These are phyloP conservation scores for Netelia inedita DNA, from an alignment of 2,888 invertebrate genomes.

Conservation along the genomic window DNA sequence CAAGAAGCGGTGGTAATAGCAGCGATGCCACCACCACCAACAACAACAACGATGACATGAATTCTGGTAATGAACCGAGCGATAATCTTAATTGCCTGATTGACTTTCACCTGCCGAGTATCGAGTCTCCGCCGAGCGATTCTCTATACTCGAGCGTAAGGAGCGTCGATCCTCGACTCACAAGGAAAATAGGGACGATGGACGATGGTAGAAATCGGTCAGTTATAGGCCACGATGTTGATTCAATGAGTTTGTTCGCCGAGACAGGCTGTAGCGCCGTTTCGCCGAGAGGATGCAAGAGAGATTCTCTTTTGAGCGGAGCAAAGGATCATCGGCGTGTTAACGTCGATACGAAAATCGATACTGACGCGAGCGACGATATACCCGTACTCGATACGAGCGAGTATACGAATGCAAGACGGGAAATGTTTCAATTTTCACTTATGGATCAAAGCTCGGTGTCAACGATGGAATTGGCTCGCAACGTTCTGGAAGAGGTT, in stretches of 20 bases:
- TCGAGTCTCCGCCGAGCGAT: slow-evolving; percentile 73
- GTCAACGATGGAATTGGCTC: not conserved
- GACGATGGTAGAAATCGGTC: slow-evolving; percentile 4
- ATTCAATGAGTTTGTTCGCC: slow-evolving; percentile 16
- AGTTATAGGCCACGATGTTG: slow-evolving; percentile 31
- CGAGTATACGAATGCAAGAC: slow-evolving; percentile 1
- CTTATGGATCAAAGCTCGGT: slow-evolving; percentile 1
- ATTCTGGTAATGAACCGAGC: not conserved
- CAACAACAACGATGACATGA: not conserved
- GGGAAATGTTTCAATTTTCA: slow-evolving; percentile 17
- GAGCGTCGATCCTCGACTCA: slow-evolving; percentile 74
- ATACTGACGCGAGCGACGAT: slow-evolving; percentile 1
- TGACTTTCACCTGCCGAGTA: slow-evolving; percentile 70
- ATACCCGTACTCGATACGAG: not conserved
- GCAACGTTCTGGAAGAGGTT: not conserved
- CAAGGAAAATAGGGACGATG: slow-evolving; percentile 40
- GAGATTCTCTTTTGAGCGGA: slow-evolving; percentile 62
- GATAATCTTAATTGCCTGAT: slow-evolving; percentile 63
- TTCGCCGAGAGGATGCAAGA: slow-evolving; percentile 32
- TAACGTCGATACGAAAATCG: not conserved
- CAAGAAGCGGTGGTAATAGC: slow-evolving; percentile 18
- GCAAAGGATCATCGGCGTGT: slow-evolving; percentile 29
- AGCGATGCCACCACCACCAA: not conserved
- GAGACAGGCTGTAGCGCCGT: too few species aligned
- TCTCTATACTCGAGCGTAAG: slow-evolving; percentile 73